Base-by-base conservation (phyloP, 2,888 invertebrate species). In the Trichopria drosophilae region DNA sequence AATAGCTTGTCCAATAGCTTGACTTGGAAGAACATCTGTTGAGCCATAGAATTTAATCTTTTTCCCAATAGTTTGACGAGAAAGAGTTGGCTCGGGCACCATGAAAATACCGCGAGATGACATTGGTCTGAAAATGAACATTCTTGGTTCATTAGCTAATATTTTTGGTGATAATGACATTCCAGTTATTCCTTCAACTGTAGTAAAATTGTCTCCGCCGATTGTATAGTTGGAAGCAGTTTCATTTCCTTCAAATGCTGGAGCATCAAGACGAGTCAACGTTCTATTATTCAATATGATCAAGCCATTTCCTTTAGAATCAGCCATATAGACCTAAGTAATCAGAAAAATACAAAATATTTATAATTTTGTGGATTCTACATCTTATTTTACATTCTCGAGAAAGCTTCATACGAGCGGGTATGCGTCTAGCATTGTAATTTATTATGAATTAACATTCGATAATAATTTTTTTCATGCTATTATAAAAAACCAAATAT, bases 171-270 rank as follows among this genome's bases (percentile, higher is more conserved):
- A 81, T 5, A 87, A 59, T 0, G 84, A 82, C 79, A 88, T 78
- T 1, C 85, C 87, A 1, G 88, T 68, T 1, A 86, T 67, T 1
- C 87, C 87, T 59, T 87, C 87, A 80, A 83, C 82, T 34, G 87
- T 67, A 36, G 83, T 81, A 61, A 87, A 86, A 4, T 51, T 41
- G 76, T 24, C n/a, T n/a, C 36, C 40, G 10, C 53, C 53, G 3
- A 44, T 36, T 6, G 13, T 18, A 12, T 49, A 10, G 5, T 34
- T 52, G 12, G 3, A 15, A 1, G 23, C 59, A 6, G 34, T 10
- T 10, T 35, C 42, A 15, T 60, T 56, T 12, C 50, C 51, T 3
- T 26, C 28, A 20, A 60, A 62, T 1, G 57, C 20, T 0, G 46
- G 29, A 4, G 57, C 62, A 4, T 64, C 60, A 3, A 66, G 4